Evolutionary conservation across 92 coral and sea anemone species (phyloP).

Genomic region (Hydrozoanthus gracilis): DNA sequence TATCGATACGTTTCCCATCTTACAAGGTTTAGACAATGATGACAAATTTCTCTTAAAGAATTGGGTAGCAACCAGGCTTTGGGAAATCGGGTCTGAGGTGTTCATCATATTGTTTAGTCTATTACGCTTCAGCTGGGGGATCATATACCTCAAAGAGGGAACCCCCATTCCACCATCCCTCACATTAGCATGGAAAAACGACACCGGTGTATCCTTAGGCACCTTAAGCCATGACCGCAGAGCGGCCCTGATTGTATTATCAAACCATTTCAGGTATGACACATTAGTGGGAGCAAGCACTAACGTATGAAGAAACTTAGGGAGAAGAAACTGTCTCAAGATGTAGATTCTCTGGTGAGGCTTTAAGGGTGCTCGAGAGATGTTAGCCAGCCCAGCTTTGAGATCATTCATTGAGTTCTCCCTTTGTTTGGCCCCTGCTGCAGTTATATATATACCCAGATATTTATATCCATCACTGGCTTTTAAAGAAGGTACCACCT

Average conservation of each 20-base stretch:
- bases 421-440: not conserved
- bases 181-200: not conserved
- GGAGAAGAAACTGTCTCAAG: not conserved
- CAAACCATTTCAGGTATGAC: slow-evolving; percentile 40
- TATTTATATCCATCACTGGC: not conserved
- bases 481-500: not conserved
- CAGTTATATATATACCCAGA: not conserved
- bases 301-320: slow-evolving; percentile 25
- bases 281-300: not conserved
- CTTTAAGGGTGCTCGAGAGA: slow-evolving; percentile 37
- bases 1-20: slow-evolving; percentile 6
- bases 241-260: slow-evolving; percentile 14
- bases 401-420: not conserved
- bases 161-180: not conserved
- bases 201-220: not conserved
- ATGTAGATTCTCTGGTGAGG: slow-evolving; percentile 46
- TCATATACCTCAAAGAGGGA: slow-evolving; percentile 16
- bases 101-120: not conserved
- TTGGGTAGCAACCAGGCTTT: slow-evolving; percentile 4
- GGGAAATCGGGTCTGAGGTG: slow-evolving; percentile 12
- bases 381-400: slow-evolving; percentile 15
- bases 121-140: slow-evolving; percentile 25
- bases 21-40: not conserved
- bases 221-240: not conserved
- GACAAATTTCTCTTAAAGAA: not conserved